Percentiles rank a stretch among this genome's conserved stretches.
Conservation (phyloP, 2,797 vertebrate species). For the Paedocypris micromegethes region DNA sequence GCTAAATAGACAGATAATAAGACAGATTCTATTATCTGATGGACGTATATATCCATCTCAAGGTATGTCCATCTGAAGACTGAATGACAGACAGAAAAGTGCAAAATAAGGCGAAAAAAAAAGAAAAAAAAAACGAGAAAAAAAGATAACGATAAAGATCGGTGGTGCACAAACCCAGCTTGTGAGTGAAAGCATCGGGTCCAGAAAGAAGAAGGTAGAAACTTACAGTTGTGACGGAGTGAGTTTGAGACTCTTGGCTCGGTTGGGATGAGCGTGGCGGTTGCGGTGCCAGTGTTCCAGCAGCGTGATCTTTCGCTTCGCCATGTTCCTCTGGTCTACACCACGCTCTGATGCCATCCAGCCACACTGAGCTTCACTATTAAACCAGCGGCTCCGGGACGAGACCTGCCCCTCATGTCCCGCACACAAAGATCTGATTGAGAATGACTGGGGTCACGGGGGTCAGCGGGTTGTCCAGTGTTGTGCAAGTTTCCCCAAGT, state of each 20-base stretch:
- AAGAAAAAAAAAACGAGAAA: neutral
- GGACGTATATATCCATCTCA: too few species aligned
- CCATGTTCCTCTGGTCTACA: conserved; percentile 36
- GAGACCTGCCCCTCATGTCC: conserved; percentile 9
- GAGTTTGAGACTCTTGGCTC: conserved; percentile 42
- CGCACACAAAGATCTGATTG: conserved; percentile 27
- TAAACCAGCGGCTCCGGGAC: neutral
- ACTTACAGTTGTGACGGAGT: conserved; percentile 45
- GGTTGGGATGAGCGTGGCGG: conserved; percentile 7
- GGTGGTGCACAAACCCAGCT: too few species aligned
- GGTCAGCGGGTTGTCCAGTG: neutral
- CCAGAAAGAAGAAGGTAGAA: neutral
- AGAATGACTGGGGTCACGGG: neutral
- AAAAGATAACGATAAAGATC: neutral
- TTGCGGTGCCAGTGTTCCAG: conserved; percentile 39
- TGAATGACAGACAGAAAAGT: neutral
- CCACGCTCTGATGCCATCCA: too few species aligned
- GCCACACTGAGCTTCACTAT: neutral
- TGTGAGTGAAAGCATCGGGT: too few species aligned
- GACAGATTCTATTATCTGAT: too few species aligned
- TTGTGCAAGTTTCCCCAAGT: neutral
- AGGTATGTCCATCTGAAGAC: too few species aligned
- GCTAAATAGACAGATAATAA: too few species aligned
- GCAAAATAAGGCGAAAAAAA: neutral
- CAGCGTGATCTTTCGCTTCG: conserved; percentile 11